These are phyloP conservation scores for Calliopum simillimum DNA, from an alignment of 2,888 invertebrate species.

Conservation along the genomic window DNA sequence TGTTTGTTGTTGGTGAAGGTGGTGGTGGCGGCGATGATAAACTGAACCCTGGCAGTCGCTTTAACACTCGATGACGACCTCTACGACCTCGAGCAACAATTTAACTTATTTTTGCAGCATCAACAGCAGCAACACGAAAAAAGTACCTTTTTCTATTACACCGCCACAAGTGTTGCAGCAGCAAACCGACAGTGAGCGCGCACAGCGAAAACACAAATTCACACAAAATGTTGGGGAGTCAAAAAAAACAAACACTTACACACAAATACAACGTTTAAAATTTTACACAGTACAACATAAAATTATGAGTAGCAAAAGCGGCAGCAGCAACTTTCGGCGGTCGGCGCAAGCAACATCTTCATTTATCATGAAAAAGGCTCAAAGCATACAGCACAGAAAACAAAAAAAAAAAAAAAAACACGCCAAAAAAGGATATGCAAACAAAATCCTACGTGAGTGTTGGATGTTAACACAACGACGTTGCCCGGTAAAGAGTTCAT, in stretches of 20 bases:
- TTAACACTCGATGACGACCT: no score
- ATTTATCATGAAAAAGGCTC: constrained; percentile 25
- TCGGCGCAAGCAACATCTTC: constrained; percentile 22
- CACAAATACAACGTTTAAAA: not conserved
- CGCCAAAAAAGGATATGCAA: not conserved
- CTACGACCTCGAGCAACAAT: not conserved
- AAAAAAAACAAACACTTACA: not conserved
- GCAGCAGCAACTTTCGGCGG: not conserved
- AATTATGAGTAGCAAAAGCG: constrained; percentile 7
- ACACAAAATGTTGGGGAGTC: not conserved
- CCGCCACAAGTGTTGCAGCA: no score
- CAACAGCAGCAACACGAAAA: no score
- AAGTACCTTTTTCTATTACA: not conserved
- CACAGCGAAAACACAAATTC: no score
- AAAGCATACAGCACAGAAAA: not conserved
- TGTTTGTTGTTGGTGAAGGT: not conserved
- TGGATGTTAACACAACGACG: no score
- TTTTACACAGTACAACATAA: constrained; percentile 3
- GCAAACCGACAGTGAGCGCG: no score
- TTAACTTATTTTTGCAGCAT: not conserved
- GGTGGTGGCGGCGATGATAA: not conserved
- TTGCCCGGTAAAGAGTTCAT: no score
- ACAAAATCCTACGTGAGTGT: no score
- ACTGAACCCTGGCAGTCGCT: no score
- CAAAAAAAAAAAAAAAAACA: not conserved